Evolutionary conservation across 1,140 invertebrate species (phyloP).

Genomic region (Araneus ventricosus): DNA sequence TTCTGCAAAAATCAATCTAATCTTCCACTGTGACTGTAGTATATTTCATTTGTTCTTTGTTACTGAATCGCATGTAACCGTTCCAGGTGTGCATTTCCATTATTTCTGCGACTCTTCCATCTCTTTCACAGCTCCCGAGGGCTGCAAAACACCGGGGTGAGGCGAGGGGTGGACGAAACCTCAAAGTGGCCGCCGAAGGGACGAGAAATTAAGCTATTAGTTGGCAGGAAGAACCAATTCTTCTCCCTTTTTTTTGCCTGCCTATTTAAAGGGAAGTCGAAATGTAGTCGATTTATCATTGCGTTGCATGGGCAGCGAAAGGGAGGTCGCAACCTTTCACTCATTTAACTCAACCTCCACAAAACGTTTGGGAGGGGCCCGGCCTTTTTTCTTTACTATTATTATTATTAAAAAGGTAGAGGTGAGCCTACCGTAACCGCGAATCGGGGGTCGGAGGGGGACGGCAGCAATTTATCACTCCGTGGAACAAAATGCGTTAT

Average conservation of each 20-base stretch:
- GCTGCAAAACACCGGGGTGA: not conserved
- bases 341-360: slow-evolving; percentile 24
- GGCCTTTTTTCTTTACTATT: not conserved
- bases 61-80: not conserved
- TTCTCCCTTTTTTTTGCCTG: not conserved
- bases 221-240: slow-evolving; percentile 45
- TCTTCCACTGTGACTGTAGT: slow-evolving; percentile 29
- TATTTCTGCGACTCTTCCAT: slow-evolving; percentile 38
- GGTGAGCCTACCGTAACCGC: not conserved
- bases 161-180: not conserved
- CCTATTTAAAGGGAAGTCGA: not conserved
- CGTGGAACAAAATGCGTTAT: slow-evolving; percentile 50
- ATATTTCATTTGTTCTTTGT: slow-evolving; percentile 24
- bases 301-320: slow-evolving; percentile 38
- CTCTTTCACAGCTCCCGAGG: not conserved
- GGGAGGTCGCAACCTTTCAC: slow-evolving; percentile 19
- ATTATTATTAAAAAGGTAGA: not conserved
- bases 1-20: slow-evolving; percentile 46
- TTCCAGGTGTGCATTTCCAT: slow-evolving; percentile 57
- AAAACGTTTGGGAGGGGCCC: slow-evolving; percentile 54
- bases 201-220: slow-evolving; percentile 60
- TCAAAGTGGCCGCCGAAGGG: slow-evolving; percentile 44
- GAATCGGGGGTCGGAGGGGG: not conserved
- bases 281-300: slow-evolving; percentile 46
- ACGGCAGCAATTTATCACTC: slow-evolving; percentile 42